A percentile compares a stretch with the other conserved stretches of the same genome.
phyloP scores from a whole-genome alignment of 2,888 invertebrate species.

The Plagodis pulveraria region DNA sequence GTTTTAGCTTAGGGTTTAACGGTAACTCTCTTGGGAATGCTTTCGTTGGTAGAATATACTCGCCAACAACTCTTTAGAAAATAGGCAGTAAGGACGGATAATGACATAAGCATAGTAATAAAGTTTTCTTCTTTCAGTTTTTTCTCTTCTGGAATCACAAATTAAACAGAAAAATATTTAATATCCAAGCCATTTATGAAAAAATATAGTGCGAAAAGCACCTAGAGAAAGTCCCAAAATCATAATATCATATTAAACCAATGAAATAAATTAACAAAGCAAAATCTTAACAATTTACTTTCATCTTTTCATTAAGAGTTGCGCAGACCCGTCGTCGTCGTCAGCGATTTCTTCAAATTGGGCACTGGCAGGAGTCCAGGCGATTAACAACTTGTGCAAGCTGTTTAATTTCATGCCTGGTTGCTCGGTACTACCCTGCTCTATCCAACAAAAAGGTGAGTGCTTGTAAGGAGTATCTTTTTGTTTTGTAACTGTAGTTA shows the following conservation, averaged over 20 bases:
- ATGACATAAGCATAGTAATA: too few relatives aligned
- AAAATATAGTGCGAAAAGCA: neutral
- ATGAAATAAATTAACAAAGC: constrained; percentile 17
- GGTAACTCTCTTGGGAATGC: too few relatives aligned
- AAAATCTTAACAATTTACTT: constrained; percentile 15
- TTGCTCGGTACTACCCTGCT: constrained; percentile 50
- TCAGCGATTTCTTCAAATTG: constrained; percentile 75
- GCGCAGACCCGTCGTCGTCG: constrained; percentile 29
- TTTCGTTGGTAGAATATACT: too few relatives aligned
- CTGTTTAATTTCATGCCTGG: constrained; percentile 78
- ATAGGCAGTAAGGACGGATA: too few relatives aligned
- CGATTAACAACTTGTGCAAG: constrained; percentile 76
- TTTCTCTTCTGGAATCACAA: too few relatives aligned
- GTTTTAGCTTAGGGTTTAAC: too few relatives aligned
- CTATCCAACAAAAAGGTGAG: constrained; percentile 20
- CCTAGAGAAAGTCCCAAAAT: neutral
- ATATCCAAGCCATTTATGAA: neutral
- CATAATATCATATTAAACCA: neutral
- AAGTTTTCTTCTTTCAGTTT: too few relatives aligned
- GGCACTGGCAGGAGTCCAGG: constrained; percentile 68
- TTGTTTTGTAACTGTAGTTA: constrained; percentile 21
- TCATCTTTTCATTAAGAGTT: constrained; percentile 37
- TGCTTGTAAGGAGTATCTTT: constrained; percentile 2
- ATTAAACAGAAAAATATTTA: too few relatives aligned
- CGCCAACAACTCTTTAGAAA: too few relatives aligned